Evolutionary conservation across 2,113 vertebrate species (phyloP), one percentile per base, ranked within the genome.

Genomic region (Neomonachus schauinslandi): DNA sequence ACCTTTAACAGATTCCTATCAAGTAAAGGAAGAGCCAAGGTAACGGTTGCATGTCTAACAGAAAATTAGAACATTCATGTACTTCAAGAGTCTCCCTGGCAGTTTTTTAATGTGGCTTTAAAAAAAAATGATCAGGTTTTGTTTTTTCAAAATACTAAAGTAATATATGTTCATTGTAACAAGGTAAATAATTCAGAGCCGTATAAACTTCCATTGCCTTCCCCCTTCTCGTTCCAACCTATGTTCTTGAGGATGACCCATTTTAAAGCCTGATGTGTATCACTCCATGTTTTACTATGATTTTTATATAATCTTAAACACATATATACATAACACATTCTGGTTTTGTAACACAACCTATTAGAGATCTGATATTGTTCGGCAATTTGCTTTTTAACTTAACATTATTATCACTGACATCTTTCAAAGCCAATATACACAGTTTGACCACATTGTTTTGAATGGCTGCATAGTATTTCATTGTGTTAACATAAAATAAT

Each of bases 1-100:
- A 86, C 51, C 65, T 81, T 94, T 87, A 53, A 74, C 85, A 88
- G 94, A 96, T 95, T 94, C 71, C 85, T 91, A 95, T 61, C 71
- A 79, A 95, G 39, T 49, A 16, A 96, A 96, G 19, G 72, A 55
- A 93, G 82, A 89, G 67, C 46, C 31, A 10, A 22, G 71, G 31
- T 96, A 87, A 85, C 1, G 53, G 42, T 65, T 94, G 95, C 69
- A 2, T 59, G 51, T 80, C 82, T 97, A 55, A 93, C 89, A 63
- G 80, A 82, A 96, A 97, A 72, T 26, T 31, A 18, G 69, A 31
- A 89, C 28, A 71, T 51, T 36, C 39, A 71, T 76, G 26, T 1
- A 82, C 22, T 55, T 76, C 63, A 65, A 36, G 9, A 42, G 46
- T 42, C 28, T 77, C 24, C 87, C 51, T 90, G 69, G 6, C 6